phyloP scores from a whole-genome alignment of 2,797 vertebrate species.

The Eulemur rubriventer region DNA sequence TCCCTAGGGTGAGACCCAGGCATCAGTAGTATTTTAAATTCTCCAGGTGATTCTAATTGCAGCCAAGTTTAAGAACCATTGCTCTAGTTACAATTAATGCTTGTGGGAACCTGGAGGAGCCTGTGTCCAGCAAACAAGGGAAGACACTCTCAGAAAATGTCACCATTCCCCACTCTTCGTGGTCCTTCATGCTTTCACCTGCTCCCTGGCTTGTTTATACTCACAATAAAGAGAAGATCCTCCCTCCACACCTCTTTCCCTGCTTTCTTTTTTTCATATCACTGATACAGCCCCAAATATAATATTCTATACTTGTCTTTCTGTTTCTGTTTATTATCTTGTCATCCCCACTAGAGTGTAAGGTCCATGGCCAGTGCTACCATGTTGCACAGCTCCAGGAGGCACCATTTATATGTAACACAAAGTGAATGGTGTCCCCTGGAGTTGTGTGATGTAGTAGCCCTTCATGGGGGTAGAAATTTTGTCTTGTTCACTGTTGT shows the following conservation, averaged over 20 bases:
- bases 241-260: background rate
- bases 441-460: background rate
- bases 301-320: background rate
- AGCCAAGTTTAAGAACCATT: background rate
- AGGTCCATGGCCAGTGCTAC: background rate
- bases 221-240: background rate
- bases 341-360: background rate
- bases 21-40: background rate
- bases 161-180: background rate
- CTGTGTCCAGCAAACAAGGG: background rate
- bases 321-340: background rate
- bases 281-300: background rate
- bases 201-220: background rate
- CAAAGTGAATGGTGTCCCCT: background rate
- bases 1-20: background rate
- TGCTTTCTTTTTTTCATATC: background rate
- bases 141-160: background rate
- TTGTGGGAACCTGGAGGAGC: background rate
- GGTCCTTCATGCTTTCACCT: background rate
- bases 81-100: background rate
- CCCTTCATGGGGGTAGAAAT: no score
- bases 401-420: background rate
- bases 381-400: background rate
- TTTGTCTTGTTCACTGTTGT: background rate
- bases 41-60: background rate